Base-by-base conservation (phyloP, 2,888 invertebrate genomes). In the Podotricha telesiphe region DNA sequence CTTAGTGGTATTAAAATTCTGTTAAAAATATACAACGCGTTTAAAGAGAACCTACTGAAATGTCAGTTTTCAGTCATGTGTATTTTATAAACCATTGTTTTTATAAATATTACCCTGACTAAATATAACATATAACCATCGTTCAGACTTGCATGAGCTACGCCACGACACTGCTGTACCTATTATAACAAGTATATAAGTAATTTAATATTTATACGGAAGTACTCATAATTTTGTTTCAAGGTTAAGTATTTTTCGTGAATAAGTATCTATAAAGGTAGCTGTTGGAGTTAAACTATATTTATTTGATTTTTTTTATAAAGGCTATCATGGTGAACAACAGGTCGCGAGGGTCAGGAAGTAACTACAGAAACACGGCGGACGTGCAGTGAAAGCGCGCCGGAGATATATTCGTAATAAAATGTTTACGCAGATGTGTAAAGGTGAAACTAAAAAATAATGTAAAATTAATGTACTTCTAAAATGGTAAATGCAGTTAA, bases 351-450 rank as follows among this genome's bases (percentile, higher is more conserved):
- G 56, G 70, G 70, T 70, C 70, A 70, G 19, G 51, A 19, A 70
- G 65, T 65, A 59, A 34, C 56, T 48, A 48, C 63, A 40, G 34
- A 47, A 40, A 22, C 10, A 22, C 66, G 50, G 28, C 50, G 50
- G 50, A 62, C 53, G 59, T n/a, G 47, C 50, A 65, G 70, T 68
- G 70, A 70, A 70, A 70, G 70, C 65, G 67, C 48, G 28, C 6
- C 15, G 15, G 53, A 64, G 19, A 17, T 20, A 22, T 45, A 59
- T 59, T 59, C 59, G 13, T 59, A 55, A 42, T 28, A 34, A 62
- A 62, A 47, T 48, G 6, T 37, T 34, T 47, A 48, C 28, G 1
- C 37, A 4, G 7, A 19, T 47, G 15, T 37, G 15, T 48, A 65
- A 45, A 17, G 51, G 22, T 37, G 58, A 59, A 66, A 48, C 58